Evolutionary conservation across 2,888 invertebrate species (phyloP).

Genomic region (Crematogaster levior): DNA sequence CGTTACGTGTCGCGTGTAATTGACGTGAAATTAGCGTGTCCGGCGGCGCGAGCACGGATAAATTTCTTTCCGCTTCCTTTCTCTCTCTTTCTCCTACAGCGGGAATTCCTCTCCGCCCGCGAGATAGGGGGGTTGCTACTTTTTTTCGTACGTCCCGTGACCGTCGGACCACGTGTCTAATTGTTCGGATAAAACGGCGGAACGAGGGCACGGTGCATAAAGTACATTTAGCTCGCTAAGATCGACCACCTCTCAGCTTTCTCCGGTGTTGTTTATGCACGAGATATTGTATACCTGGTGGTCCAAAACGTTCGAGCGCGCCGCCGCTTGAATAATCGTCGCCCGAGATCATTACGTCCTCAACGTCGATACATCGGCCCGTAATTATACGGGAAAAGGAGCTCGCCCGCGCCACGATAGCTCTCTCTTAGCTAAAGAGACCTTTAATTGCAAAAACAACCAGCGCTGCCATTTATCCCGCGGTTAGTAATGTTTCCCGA

Average conservation of each 20-base stretch:
- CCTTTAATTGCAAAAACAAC: constrained; percentile 37
- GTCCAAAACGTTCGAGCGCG: constrained; percentile 52
- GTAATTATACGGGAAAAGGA: constrained; percentile 46
- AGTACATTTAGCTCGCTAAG: constrained; percentile 77
- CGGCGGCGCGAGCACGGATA: constrained; percentile 43
- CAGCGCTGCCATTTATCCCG: constrained; percentile 34
- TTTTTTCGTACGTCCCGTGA: constrained; percentile 60
- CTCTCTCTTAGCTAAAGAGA: constrained; percentile 11
- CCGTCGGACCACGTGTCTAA: constrained; percentile 75
- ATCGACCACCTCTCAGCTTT: constrained; percentile 78
- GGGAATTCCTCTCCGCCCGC: constrained; percentile 33
- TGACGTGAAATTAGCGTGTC: constrained; percentile 55
- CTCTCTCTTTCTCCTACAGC: neutral
- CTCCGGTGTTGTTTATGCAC: constrained; percentile 71
- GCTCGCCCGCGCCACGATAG: constrained; percentile 9
- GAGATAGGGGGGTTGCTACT: constrained; percentile 30
- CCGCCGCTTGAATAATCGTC: constrained; percentile 44
- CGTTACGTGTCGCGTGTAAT: constrained; percentile 36
- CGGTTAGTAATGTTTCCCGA: constrained; percentile 8
- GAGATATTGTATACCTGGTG: constrained; percentile 75
- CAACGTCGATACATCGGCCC: constrained; percentile 41
- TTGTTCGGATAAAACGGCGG: constrained; percentile 79
- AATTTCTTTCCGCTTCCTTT: constrained; percentile 53
- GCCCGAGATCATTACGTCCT: constrained; percentile 37
- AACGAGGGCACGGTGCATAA: constrained; percentile 79